phyloP scores from a whole-genome alignment of 2,797 vertebrate genomes.

The Columba guinea region DNA sequence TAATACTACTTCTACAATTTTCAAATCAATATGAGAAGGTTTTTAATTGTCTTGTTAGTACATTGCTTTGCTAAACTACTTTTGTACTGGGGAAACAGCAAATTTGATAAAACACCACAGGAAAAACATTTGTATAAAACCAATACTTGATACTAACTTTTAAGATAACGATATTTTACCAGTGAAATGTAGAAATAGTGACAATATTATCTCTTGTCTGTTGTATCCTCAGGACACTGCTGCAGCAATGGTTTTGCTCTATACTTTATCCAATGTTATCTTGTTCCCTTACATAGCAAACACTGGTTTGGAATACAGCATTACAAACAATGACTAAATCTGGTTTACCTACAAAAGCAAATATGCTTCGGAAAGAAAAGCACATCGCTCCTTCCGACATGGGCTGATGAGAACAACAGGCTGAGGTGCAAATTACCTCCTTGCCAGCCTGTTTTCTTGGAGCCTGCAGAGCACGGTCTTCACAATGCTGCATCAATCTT shows the following conservation, averaged over 20 bases:
- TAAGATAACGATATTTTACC: neutral
- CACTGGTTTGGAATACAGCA: neutral
- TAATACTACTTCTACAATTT: neutral
- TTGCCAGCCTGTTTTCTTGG: neutral
- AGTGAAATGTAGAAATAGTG: neutral
- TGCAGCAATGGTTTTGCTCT: neutral
- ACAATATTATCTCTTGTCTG: neutral
- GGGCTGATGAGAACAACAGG: constrained; percentile 14
- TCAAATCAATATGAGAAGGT: neutral
- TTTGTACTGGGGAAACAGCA: neutral
- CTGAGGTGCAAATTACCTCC: constrained; percentile 31
- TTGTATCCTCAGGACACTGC: neutral
- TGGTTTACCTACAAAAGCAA: neutral
- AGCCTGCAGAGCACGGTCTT: neutral
- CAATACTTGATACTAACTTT: neutral
- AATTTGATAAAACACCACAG: neutral
- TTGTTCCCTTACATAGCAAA: neutral
- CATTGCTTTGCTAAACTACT: neutral
- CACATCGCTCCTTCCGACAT: neutral
- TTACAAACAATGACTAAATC: neutral
- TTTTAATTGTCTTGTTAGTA: neutral
- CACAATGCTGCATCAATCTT: constrained; percentile 9
- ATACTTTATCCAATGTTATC: neutral
- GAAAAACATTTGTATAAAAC: neutral
- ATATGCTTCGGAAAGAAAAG: neutral